These are phyloP conservation scores for Brachionus angularis DNA, from an alignment of 1,140 invertebrate genomes.

Conservation along the genomic window DNA sequence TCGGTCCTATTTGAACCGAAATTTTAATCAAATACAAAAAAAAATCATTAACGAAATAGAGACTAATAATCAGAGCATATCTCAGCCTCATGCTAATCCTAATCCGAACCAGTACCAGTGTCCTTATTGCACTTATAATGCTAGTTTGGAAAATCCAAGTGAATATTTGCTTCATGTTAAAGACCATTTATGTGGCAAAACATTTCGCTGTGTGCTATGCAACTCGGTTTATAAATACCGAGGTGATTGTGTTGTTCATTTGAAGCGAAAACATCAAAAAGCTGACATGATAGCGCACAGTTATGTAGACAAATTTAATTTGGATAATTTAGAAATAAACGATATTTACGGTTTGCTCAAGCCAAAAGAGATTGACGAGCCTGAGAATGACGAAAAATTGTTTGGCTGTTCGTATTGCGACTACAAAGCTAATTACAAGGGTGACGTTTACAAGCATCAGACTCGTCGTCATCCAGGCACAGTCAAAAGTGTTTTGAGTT, in stretches of 20 bases:
- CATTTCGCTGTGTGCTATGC: constrained; percentile 41
- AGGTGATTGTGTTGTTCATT: constrained; percentile 40
- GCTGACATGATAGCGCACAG: constrained; percentile 17
- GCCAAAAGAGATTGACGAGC: constrained; percentile 33
- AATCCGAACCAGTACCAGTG: constrained; percentile 30
- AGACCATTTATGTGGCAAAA: constrained; percentile 28
- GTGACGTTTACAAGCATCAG: constrained; percentile 43
- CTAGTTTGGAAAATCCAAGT: not conserved
- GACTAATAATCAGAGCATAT: not conserved
- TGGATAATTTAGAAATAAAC: constrained; percentile 19
- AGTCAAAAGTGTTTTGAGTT: constrained; percentile 23
- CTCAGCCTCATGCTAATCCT: not conserved
- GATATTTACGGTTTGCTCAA: constrained; percentile 34
- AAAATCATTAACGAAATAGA: not conserved
- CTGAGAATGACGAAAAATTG: constrained; percentile 3
- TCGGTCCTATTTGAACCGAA: constrained; percentile 20
- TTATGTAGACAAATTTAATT: constrained; percentile 35
- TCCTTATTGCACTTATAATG: constrained; percentile 32
- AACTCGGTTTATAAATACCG: constrained; percentile 41
- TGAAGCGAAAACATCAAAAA: constrained; percentile 43
- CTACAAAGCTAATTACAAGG: constrained; percentile 40
- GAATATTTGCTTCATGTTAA: constrained; percentile 27
- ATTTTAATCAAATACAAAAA: constrained; percentile 37
- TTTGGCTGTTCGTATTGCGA: constrained; percentile 44
- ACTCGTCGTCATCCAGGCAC: constrained; percentile 25